Evolutionary conservation across 2,113 vertebrate species (phyloP).

Genomic region (Prunella fulvescens): DNA sequence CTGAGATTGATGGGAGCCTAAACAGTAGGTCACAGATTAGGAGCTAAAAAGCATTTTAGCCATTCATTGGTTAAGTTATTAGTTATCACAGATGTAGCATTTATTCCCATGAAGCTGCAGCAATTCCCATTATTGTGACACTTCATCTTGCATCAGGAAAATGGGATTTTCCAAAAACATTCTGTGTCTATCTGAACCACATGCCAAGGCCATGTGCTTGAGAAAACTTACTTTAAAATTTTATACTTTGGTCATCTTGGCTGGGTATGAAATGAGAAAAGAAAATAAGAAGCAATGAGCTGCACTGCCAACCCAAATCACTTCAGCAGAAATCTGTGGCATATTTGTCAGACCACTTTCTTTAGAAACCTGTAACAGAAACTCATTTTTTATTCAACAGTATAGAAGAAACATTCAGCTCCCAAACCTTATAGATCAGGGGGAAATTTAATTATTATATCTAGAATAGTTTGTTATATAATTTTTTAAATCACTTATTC

Average conservation of each 20-base stretch:
- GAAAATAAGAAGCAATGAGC: neutral
- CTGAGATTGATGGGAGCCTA: neutral
- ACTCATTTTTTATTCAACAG: neutral
- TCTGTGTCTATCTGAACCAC: accelerated
- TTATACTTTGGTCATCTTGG: neutral
- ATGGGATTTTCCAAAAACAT: neutral
- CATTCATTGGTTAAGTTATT: neutral
- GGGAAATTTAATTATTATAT: neutral
- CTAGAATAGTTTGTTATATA: neutral
- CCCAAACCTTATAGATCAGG: neutral
- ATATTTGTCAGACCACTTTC: neutral
- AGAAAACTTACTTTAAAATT: neutral
- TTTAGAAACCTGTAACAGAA: neutral
- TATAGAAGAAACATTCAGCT: neutral
- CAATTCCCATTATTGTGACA: neutral
- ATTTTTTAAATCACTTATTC: neutral
- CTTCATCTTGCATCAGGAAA: neutral
- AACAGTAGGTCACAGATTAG: neutral
- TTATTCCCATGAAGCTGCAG: neutral
- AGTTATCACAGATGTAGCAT: neutral
- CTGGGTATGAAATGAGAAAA: neutral
- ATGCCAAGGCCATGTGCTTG: neutral
- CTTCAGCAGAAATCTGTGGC: neutral
- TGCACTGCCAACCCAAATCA: neutral
- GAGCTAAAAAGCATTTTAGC: neutral